Conservation (phyloP, 2,888 invertebrate species). For the Drosophila macrospina region DNA sequence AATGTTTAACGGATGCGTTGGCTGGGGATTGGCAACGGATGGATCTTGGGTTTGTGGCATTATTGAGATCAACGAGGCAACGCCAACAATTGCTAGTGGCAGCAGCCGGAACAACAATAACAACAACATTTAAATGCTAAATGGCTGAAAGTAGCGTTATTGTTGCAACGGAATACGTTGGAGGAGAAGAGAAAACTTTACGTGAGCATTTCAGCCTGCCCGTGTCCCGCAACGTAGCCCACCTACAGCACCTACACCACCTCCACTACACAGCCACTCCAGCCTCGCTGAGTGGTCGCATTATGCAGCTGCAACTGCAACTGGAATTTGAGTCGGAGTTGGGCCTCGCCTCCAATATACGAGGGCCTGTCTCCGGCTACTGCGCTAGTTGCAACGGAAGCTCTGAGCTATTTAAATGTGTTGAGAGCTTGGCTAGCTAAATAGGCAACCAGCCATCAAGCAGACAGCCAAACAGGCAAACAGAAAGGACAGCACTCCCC, state of each 20-base stretch:
- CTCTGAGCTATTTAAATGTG: slow-evolving; percentile 71
- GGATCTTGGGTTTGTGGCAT: slow-evolving; percentile 42
- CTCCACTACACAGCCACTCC: slow-evolving; percentile 22
- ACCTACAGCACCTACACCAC: too few relatives aligned
- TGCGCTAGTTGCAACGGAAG: slow-evolving; percentile 60
- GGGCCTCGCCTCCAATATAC: slow-evolving; percentile 6
- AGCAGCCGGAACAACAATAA: slow-evolving; percentile 48
- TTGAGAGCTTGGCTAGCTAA: slow-evolving; percentile 60
- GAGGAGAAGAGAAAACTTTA: slow-evolving; percentile 50
- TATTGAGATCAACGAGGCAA: slow-evolving; percentile 51
- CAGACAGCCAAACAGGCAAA: slow-evolving; percentile 3
- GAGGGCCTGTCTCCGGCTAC: slow-evolving; percentile 43
- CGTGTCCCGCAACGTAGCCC: slow-evolving; percentile 17
- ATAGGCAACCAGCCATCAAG: slow-evolving; percentile 48
- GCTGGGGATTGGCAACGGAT: slow-evolving; percentile 39
- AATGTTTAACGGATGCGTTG: slow-evolving; percentile 54
- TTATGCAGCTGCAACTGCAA: slow-evolving; percentile 32
- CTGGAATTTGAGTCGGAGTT: not conserved
- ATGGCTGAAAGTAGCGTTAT: slow-evolving; percentile 78
- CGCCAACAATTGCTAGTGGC: slow-evolving; percentile 16
- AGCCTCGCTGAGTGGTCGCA: slow-evolving; percentile 47
- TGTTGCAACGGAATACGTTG: slow-evolving; percentile 40
- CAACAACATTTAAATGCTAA: slow-evolving; percentile 79
- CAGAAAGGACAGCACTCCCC: slow-evolving; percentile 10
- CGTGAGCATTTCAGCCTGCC: slow-evolving; percentile 53